Evolutionary conservation across 2,113 vertebrate genomes (phyloP), one percentile per base, ranked within the genome.

Genomic region (Callithrix jacchus): DNA sequence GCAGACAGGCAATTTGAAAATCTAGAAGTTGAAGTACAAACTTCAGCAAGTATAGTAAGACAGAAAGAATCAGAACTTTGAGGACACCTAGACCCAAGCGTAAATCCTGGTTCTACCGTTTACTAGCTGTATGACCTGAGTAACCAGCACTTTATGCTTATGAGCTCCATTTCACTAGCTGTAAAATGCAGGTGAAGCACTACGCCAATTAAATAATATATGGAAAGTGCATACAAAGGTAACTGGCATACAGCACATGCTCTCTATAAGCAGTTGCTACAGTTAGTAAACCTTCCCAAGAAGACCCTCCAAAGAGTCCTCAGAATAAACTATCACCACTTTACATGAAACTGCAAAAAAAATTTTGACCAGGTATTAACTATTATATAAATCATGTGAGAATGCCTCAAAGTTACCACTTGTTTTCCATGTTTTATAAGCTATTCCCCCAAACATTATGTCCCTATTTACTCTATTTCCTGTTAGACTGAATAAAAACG

Each of bases 321-420:
- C 84, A 83, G 23, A 45, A 89, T 61, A 95, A 79, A 87, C 94
- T 52, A 79, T 58, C 49, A 71, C 64, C 37, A 61, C 16, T 88
- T 82, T 52, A 93, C 20, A 87, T 3, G 32, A 42, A 93, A 61
- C 42, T 68, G 74, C 64, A 95, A 83, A 93, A 93, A 95, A 87
- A 21, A 87, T 30, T 66, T 54, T 93, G 87, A 93, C 35, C 56
- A 87, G 20, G 35, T n/a, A 94, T 64, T 42, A 88, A 80, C 49
- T 71, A 14, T 64, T 64, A 64, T 30, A 71, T 64, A 93, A 94
- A 79, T 85, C 35, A 40, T 32, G 6, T 40, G 20, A 74, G n/a
- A 73, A 83, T 79, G 47, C 30, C 66, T 80, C 77, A 95, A 94
- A 87, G 61, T 87, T 27, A 79, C 27, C 42, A 89, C 47, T n/a